Evolutionary conservation across 2,888 invertebrate genomes (phyloP).

Genomic region (Plutella xylostella): DNA sequence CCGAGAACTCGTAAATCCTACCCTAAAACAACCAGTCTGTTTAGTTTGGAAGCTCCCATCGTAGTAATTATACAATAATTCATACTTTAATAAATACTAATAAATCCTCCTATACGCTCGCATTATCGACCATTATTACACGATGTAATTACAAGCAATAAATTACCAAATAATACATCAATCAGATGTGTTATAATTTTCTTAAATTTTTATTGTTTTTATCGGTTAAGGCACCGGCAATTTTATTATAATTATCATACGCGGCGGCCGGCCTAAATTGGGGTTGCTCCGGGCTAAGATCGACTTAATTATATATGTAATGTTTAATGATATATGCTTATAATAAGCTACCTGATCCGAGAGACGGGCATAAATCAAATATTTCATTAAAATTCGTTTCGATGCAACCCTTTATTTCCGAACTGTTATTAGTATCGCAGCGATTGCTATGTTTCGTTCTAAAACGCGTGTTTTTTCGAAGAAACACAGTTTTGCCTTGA

Average conservation of each 20-base stretch:
- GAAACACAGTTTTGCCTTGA: constrained; percentile 41
- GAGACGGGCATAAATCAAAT: constrained; percentile 64
- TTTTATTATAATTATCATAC: constrained; percentile 69
- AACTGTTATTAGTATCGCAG: constrained; percentile 43
- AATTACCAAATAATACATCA: constrained; percentile 70
- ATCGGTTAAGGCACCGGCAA: constrained; percentile 46
- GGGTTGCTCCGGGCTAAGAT: constrained; percentile 61
- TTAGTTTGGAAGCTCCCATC: constrained; percentile 64
- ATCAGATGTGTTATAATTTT: constrained; percentile 70
- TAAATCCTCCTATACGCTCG: constrained; percentile 50
- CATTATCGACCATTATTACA: constrained; percentile 66
- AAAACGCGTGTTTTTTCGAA: constrained; percentile 38
- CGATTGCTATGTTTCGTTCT: constrained; percentile 47
- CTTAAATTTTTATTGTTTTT: constrained; percentile 46
- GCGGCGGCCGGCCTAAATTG: constrained; percentile 49
- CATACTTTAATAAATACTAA: constrained; percentile 70
- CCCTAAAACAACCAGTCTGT: constrained; percentile 63
- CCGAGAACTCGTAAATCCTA: constrained; percentile 62
- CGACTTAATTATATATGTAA: constrained; percentile 68
- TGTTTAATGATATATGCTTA: constrained; percentile 67
- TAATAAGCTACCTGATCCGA: constrained; percentile 68
- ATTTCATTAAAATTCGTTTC: constrained; percentile 65
- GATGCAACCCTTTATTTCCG: constrained; percentile 57
- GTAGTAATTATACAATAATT: constrained; percentile 69
- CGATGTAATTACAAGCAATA: constrained; percentile 67